Conservation (phyloP, 2,797 vertebrate genomes). For the Vireo griseus region DNA sequence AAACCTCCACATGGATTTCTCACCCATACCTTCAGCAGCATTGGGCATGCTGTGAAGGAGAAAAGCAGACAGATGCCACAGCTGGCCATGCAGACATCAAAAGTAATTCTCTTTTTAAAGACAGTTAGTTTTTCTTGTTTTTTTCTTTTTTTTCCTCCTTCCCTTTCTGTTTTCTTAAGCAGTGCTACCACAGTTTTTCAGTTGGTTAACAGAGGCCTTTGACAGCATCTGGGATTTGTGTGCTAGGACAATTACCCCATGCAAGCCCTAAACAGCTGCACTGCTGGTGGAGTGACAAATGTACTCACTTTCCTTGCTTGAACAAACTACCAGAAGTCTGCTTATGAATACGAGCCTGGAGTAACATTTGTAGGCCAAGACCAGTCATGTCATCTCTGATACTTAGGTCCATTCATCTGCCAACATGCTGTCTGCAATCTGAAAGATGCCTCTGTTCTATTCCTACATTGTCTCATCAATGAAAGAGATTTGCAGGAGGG, state of each 20-base stretch:
- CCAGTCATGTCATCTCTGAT: background rate
- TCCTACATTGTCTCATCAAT: background rate
- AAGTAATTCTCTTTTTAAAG: background rate
- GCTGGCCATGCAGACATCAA: slow-evolving; percentile 15
- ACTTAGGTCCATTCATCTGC: background rate
- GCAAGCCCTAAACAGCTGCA: background rate
- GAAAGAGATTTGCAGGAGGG: background rate
- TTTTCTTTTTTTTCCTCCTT: accelerated
- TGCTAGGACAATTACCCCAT: background rate
- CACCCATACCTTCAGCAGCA: slow-evolving; percentile 22
- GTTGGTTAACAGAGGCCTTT: background rate
- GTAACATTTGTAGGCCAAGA: background rate
- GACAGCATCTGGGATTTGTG: background rate
- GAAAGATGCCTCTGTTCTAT: background rate
- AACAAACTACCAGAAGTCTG: background rate
- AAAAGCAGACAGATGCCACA: slow-evolving; percentile 28
- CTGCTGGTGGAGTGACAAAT: background rate
- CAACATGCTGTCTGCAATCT: background rate
- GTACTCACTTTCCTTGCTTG: background rate
- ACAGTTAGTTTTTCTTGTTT: background rate
- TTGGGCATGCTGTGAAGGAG: background rate
- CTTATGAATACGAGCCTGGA: background rate
- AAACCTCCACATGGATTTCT: slow-evolving; percentile 32
- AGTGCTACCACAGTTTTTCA: background rate
- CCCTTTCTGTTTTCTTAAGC: background rate